Evolutionary conservation across 2,797 vertebrate species (phyloP).

Genomic region (Lithobates sylvaticus): DNA sequence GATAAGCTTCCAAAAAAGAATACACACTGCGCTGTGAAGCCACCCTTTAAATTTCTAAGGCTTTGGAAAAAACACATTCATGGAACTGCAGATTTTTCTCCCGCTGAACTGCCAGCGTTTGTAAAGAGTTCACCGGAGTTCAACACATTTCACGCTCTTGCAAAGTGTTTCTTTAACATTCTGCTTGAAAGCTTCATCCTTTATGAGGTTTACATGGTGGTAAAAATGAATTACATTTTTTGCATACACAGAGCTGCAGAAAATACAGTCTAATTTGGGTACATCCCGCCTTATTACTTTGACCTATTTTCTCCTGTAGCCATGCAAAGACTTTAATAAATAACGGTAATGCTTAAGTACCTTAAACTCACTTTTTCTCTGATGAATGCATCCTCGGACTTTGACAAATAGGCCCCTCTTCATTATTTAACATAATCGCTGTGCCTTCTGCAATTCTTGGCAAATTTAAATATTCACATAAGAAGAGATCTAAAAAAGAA

Average conservation of each 20-base stretch:
- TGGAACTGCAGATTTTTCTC: background rate
- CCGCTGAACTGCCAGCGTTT: background rate
- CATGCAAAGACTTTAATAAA: constrained; percentile 41
- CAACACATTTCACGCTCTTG: constrained; percentile 3
- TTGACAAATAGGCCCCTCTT: constrained; percentile 54
- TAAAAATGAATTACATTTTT: constrained; percentile 30
- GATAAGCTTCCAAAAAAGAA: too few species aligned
- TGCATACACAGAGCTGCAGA: constrained; percentile 21
- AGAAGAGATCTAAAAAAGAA: constrained; percentile 7
- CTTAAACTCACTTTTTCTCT: constrained; percentile 10
- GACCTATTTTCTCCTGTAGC: constrained; percentile 38
- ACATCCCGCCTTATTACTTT: constrained; percentile 20
- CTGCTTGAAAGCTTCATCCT: constrained; percentile 28
- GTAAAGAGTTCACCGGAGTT: constrained; percentile 1
- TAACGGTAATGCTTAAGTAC: constrained; percentile 15
- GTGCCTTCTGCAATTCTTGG: constrained; percentile 40
- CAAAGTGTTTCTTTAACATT: constrained; percentile 3
- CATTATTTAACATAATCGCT: constrained; percentile 51
- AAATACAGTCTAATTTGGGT: constrained; percentile 18
- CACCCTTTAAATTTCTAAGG: background rate
- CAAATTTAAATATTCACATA: constrained; percentile 51
- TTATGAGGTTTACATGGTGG: constrained; percentile 25
- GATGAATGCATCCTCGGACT: constrained; percentile 43
- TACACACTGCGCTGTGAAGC: too few species aligned
- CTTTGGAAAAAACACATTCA: background rate